Base-by-base conservation (phyloP, 2,888 invertebrate species). In the Hemicrepidius hirtus region DNA sequence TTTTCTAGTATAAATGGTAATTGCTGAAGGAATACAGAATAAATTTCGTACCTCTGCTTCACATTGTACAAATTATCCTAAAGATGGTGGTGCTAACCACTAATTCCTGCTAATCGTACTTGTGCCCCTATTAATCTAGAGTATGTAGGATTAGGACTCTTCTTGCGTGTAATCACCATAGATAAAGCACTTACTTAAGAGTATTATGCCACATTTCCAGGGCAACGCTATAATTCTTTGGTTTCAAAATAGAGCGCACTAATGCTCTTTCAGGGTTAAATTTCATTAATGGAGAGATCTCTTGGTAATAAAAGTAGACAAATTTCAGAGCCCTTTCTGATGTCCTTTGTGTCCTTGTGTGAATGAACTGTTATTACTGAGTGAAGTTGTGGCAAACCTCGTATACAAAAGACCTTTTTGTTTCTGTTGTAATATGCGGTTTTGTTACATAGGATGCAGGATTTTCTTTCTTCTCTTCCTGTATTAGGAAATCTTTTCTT, bases 71-170 rank as follows among this genome's bases (percentile, higher is more conserved):
- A 70, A 70, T 67, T 71, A 67, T 60, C 40, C 20, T 62, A 35
- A 44, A 40, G 62, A 53, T 53, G 50, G 66, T 28, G 57, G 53
- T 65, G 53, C 41, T 55, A 69, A 71, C 71, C 71, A 37, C 71
- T 71, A 71, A 71, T 71, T 71, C 71, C 70, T 75, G 74, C 68
- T 77, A 77, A 77, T 77, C 76, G 76, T 68, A 71, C 71, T 72
- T 49, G 65, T 66, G 71, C 72, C 76, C 62, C 76, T 76, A 77
- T 78, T 75, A 76, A 78, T 73, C 76, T 75, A 71, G 73, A 71
- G 73, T 63, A 73, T 73, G 68, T 50, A 55, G 74, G 76, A 76
- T 76, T 76, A 74, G 64, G 60, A 67, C 67, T 60, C 62, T 68
- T 68, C 60, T 60, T 35, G 62, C 59, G 20, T 55, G 44, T 67